A percentile compares a stretch with the other conserved stretches of the same genome.
phyloP scores from a whole-genome alignment of 2,888 invertebrate genomes.

The Drosophila niveifrons region DNA sequence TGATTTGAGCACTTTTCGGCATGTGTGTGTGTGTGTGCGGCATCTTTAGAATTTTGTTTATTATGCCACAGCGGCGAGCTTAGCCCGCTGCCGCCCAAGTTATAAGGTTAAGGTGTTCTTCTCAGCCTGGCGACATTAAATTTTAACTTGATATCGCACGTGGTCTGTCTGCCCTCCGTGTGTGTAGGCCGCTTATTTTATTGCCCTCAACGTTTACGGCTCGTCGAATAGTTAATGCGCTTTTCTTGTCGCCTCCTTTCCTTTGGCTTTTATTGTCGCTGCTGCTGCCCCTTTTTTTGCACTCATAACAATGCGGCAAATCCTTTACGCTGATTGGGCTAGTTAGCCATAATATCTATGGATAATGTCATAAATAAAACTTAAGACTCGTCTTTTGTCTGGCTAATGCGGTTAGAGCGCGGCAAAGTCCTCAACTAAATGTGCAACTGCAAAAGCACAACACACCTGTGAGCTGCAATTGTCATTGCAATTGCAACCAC shows the following conservation, averaged over 20 bases:
- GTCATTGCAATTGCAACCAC: not conserved
- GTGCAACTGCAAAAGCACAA: conserved; percentile 32
- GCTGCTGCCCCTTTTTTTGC: not conserved
- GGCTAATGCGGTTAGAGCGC: not conserved
- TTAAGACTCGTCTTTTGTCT: conserved; percentile 6
- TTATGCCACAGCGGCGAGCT: conserved; percentile 62
- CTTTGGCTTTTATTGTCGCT: not conserved
- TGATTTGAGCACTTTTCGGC: conserved; percentile 68
- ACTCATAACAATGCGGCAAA: conserved; percentile 23
- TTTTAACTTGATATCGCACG: conserved; percentile 60
- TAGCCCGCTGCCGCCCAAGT: conserved; percentile 26
- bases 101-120: conserved; percentile 51
- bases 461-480: conserved; percentile 4
- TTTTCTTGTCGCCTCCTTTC: conserved; percentile 60
- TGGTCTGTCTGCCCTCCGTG: conserved; percentile 29
- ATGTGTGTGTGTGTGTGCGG: conserved; percentile 51
- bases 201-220: conserved; percentile 62
- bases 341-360: conserved; percentile 39
- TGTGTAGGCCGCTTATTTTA: conserved; percentile 71
- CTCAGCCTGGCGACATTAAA: conserved; percentile 61
- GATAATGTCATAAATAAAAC: conserved; percentile 49
- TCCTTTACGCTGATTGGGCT: conserved; percentile 33
- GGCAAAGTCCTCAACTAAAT: conserved; percentile 17
- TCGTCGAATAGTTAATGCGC: conserved; percentile 73
- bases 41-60: conserved; percentile 74